phyloP scores from a whole-genome alignment of 23 tunicate genomes.

The Botrylloides violaceus region DNA sequence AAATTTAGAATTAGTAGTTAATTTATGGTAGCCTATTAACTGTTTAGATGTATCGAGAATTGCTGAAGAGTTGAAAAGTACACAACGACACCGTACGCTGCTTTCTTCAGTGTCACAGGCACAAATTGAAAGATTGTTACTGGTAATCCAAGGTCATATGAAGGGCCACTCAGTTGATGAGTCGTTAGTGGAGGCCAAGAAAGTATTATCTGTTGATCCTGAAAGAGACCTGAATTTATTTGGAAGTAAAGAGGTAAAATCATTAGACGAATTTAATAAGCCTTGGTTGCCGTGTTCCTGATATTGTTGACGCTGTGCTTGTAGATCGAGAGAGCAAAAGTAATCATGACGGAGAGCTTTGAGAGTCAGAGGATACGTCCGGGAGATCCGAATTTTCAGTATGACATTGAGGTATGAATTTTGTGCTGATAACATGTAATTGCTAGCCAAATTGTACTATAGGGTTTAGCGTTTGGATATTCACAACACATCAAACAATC shows the following conservation, averaged over 20 bases:
- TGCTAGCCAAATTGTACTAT: too few relatives aligned
- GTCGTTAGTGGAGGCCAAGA: constrained; percentile 47
- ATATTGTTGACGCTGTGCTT: not conserved
- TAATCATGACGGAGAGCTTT: constrained; percentile 79
- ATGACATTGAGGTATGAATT: constrained; percentile 50
- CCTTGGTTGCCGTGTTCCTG: not conserved
- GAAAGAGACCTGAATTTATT: constrained; percentile 45
- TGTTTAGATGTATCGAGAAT: constrained; percentile 29
- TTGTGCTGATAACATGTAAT: too few relatives aligned
- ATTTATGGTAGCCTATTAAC: not conserved
- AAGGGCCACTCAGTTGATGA: constrained; percentile 45
- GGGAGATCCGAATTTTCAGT: constrained; percentile 48
- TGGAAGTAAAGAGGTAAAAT: constrained; percentile 23
- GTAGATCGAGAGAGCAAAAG: constrained; percentile 63
- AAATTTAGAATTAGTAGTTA: not conserved
- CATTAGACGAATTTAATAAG: not conserved
- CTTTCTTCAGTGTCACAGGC: constrained; percentile 40
- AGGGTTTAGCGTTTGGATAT: too few relatives aligned
- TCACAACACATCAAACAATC: too few relatives aligned
- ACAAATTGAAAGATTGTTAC: constrained; percentile 59
- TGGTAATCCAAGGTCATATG: constrained; percentile 53
- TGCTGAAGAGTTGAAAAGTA: constrained; percentile 63
- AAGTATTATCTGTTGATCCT: constrained; percentile 59
- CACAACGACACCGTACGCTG: constrained; percentile 60
- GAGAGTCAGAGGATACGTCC: constrained; percentile 48